Evolutionary conservation across 2,113 vertebrate species (phyloP).

Genomic region (Spheniscus mendiculus): DNA sequence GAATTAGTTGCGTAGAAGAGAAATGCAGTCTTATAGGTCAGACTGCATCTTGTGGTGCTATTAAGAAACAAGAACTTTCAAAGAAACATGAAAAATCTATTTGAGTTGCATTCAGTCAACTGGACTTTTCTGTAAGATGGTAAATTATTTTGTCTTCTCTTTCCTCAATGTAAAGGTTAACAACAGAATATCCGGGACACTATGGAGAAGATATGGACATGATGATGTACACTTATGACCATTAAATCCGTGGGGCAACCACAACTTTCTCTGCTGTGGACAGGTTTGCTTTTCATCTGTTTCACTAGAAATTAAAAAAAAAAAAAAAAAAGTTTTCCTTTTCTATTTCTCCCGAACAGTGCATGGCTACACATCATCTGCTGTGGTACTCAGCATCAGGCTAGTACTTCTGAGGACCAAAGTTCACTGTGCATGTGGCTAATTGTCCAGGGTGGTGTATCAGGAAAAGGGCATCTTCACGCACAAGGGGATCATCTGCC

Average conservation of each 20-base stretch:
- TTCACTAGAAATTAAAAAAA: neutral
- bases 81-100: neutral
- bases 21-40: neutral
- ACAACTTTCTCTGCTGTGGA: conserved; percentile 94
- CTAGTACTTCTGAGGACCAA: neutral
- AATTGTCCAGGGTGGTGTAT: neutral
- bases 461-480: neutral
- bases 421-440: neutral
- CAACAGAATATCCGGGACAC: conserved; percentile 85
- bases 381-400: neutral
- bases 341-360: neutral
- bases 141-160: neutral
- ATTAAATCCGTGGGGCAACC: conserved; percentile 92
- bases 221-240: conserved; percentile 87
- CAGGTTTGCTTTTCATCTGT: conserved; percentile 77
- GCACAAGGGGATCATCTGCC: neutral
- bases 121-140: neutral
- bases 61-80: neutral
- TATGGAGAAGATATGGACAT: conserved; percentile 91
- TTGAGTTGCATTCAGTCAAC: neutral
- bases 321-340: neutral
- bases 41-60: neutral
- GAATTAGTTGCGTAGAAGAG: neutral
- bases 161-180: conserved; percentile 79
- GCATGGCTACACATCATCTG: neutral